Percentiles rank a stretch among this genome's conserved stretches.
Conservation (phyloP, 2,113 vertebrate genomes). For the Deroptyus accipitrinus region DNA sequence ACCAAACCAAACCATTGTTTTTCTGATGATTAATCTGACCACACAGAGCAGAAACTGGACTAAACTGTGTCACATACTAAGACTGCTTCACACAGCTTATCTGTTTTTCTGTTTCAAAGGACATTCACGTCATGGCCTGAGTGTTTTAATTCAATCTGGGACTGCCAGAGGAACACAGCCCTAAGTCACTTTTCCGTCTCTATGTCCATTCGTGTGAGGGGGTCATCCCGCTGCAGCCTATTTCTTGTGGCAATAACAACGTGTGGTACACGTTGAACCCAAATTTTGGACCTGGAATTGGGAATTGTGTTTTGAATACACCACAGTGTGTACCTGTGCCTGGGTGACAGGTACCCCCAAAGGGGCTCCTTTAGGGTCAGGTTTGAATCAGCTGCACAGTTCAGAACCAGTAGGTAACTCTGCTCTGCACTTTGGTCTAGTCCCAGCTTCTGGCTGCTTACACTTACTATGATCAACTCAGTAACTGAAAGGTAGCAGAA, state of each 20-base stretch:
- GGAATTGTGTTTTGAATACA: not conserved
- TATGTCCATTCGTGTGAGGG: not conserved
- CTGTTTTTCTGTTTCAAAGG: not conserved
- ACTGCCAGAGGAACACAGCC: not conserved
- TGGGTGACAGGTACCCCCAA: not conserved
- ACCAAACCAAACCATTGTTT: not conserved
- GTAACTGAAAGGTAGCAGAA: not conserved
- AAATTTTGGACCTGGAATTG: not conserved
- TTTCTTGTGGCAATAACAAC: not conserved
- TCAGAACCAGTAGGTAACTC: not conserved
- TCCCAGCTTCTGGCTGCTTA: not conserved
- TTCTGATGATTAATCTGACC: not conserved
- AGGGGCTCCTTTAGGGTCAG: not conserved
- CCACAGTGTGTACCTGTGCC: rapidly evolving
- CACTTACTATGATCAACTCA: not conserved
- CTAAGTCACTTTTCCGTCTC: not conserved
- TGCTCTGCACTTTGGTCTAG: not conserved
- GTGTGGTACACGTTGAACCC: not conserved
- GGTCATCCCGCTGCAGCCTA: not conserved
- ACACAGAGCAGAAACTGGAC: not conserved
- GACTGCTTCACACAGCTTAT: not conserved
- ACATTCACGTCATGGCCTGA: not conserved
- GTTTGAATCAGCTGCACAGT: not conserved
- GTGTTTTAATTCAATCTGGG: not conserved
- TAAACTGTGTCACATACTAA: not conserved